Conservation (phyloP, 2,113 vertebrate genomes). For the Dryoscopus gambensis region DNA sequence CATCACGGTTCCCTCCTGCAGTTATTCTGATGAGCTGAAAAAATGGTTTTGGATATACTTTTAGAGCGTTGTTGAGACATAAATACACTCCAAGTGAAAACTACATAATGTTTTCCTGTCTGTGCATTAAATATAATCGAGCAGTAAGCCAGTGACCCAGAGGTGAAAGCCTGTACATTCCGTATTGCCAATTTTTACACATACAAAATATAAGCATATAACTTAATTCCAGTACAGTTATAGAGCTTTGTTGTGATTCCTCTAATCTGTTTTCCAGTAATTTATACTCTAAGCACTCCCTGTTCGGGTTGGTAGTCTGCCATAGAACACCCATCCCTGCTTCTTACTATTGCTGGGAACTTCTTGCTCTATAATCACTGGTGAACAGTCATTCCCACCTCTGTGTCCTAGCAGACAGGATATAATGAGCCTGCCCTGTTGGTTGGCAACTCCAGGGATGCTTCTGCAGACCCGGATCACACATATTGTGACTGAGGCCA, state of each 20-base stretch:
- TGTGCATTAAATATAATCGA: constrained; percentile 11
- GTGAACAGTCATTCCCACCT: not conserved
- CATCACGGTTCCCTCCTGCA: not conserved
- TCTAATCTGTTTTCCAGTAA: not conserved
- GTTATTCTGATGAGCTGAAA: constrained; percentile 30
- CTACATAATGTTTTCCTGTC: constrained; percentile 24
- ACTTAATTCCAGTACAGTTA: constrained; percentile 1
- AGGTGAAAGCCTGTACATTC: constrained; percentile 18
- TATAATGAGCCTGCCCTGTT: not conserved
- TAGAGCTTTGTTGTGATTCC: not conserved
- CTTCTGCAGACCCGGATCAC: not conserved
- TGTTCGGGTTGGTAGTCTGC: not conserved
- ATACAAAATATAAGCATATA: not conserved
- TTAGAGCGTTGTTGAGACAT: not conserved
- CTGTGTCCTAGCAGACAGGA: not conserved
- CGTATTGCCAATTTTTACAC: not conserved
- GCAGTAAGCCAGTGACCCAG: not conserved
- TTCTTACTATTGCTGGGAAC: not conserved
- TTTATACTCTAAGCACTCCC: not conserved
- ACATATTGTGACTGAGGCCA: fast-evolving
- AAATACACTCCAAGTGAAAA: constrained; percentile 3
- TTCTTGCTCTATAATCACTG: not conserved
- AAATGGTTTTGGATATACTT: not conserved
- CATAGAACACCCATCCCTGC: not conserved
- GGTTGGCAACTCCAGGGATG: not conserved